phyloP scores from a whole-genome alignment of 2,888 invertebrate genomes.

The Mesochorus sp. region DNA sequence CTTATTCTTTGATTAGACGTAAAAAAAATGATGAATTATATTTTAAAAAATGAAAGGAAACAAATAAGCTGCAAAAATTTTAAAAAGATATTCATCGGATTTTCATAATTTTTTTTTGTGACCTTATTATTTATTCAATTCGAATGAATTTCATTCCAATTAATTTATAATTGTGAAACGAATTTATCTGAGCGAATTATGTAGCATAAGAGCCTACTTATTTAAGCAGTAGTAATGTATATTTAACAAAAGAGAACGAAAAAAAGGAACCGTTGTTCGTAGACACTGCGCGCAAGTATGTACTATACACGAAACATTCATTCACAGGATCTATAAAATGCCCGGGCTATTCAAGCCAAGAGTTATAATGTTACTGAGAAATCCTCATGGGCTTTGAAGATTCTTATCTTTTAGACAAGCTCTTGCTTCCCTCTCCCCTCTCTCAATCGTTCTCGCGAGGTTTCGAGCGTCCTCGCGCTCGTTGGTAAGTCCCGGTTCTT shows the following conservation, averaged over 20 bases:
- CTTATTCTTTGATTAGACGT: slow-evolving; percentile 42
- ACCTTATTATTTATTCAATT: too few relatives aligned
- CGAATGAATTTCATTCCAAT: too few relatives aligned
- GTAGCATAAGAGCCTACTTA: too few relatives aligned
- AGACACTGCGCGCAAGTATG: too few relatives aligned
- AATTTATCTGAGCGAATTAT: too few relatives aligned
- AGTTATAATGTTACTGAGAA: slow-evolving; percentile 74
- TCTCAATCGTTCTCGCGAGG: slow-evolving; percentile 5
- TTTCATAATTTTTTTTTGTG: not conserved
- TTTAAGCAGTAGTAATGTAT: too few relatives aligned
- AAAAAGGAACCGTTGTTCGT: too few relatives aligned
- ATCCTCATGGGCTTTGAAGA: slow-evolving; percentile 67
- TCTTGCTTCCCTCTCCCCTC: slow-evolving; percentile 40
- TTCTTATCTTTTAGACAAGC: slow-evolving; percentile 66
- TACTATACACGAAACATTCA: slow-evolving; percentile 27
- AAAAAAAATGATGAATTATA: slow-evolving; percentile 1
- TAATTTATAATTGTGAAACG: too few relatives aligned
- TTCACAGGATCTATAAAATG: slow-evolving; percentile 70
- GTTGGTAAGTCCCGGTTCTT: slow-evolving; percentile 42
- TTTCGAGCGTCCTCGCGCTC: slow-evolving; percentile 21
- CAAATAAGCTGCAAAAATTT: not conserved
- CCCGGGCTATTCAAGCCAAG: slow-evolving; percentile 69
- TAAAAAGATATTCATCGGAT: too few relatives aligned
- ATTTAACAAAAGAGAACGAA: too few relatives aligned
- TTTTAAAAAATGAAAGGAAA: not conserved